These are phyloP conservation scores for Syngnathus floridae DNA, from an alignment of 2,113 vertebrate genomes.

Conservation along the genomic window DNA sequence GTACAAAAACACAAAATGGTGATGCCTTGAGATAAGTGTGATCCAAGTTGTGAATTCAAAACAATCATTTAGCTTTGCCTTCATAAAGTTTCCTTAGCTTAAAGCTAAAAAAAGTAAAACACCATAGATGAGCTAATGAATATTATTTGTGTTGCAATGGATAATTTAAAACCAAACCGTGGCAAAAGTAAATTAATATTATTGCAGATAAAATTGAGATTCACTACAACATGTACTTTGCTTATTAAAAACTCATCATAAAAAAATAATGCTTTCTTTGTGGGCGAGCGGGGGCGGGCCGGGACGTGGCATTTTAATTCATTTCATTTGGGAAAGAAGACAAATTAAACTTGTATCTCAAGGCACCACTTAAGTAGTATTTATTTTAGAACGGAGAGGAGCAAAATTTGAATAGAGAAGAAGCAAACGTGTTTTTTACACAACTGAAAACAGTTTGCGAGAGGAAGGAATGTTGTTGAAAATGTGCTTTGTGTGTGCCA, in stretches of 20 bases:
- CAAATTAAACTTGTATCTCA: neutral
- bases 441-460: neutral
- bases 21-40: constrained; percentile 3
- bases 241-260: neutral
- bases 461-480: neutral
- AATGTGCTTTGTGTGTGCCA: neutral
- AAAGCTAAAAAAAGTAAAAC: neutral
- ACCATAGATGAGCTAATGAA: neutral
- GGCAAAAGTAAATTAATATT: no score
- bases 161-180: neutral
- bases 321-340: neutral
- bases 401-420: neutral
- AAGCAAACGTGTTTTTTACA: neutral
- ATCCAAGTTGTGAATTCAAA: neutral
- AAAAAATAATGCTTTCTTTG: neutral
- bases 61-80: neutral
- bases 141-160: neutral
- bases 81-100: neutral
- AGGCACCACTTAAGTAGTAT: neutral
- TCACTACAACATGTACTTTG: neutral
- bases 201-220: no score
- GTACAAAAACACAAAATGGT: constrained; percentile 1
- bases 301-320: neutral
- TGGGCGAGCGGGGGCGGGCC: neutral
- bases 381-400: neutral